Percentiles rank a stretch among this genome's conserved stretches.
These are phyloP conservation scores for Fissipunctia ypsillon DNA, from an alignment of 2,888 invertebrate genomes.

Conservation along the genomic window DNA sequence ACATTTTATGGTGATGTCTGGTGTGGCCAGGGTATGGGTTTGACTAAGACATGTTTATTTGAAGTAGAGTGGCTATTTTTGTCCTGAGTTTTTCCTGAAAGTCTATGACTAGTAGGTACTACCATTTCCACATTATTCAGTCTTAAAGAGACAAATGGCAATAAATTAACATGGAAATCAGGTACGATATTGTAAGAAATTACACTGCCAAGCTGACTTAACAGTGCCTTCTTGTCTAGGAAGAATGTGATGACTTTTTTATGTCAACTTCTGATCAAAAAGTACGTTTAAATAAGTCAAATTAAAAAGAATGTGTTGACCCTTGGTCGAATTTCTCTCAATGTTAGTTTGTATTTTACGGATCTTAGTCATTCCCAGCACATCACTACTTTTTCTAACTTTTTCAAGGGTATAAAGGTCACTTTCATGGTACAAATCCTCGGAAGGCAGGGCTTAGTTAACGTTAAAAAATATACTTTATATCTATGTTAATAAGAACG, in stretches of 20 bases:
- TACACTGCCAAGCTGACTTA: neutral
- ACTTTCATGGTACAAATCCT: constrained; percentile 82
- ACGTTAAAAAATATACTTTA: constrained; percentile 76
- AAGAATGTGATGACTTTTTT: neutral
- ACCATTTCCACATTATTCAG: neutral
- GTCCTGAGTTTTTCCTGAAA: neutral
- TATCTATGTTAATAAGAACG: constrained; percentile 75
- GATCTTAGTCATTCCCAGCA: constrained; percentile 65
- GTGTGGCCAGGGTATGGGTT: constrained; percentile 57
- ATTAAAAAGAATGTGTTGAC: neutral
- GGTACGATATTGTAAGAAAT: neutral
- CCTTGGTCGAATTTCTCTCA: neutral
- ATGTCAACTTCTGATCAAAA: too few relatives aligned
- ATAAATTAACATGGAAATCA: neutral
- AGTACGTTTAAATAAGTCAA: too few relatives aligned
- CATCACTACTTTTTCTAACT: constrained; percentile 60
- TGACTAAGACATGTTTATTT: constrained; percentile 59
- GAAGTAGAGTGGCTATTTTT: neutral
- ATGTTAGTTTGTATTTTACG: neutral
- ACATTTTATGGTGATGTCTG: constrained; percentile 65
- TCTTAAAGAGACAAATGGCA: neutral
- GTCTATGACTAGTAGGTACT: neutral
- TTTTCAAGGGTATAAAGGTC: constrained; percentile 64
- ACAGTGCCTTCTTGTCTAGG: neutral
- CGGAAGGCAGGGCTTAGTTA: constrained; percentile 88